phyloP scores from a whole-genome alignment of 2,888 invertebrate genomes.

The Trissolcus japonicus region DNA sequence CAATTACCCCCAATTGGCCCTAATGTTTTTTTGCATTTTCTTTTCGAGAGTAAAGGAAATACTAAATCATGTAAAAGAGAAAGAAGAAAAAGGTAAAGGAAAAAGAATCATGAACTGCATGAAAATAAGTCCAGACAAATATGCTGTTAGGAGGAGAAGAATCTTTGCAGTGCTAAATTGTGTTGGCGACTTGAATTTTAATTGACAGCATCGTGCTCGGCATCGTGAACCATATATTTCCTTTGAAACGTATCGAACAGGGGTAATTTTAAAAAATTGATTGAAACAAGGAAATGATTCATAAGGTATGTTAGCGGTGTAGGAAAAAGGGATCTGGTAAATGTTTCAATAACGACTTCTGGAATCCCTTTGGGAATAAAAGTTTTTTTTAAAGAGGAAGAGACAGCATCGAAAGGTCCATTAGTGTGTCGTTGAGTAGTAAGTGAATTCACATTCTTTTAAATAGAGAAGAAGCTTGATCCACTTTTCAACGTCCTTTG shows the following conservation, averaged over 20 bases:
- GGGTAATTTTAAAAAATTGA: not conserved
- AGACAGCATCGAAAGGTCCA: conserved; percentile 3
- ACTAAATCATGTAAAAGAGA: not conserved
- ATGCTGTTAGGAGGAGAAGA: not conserved
- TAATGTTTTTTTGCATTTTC: not conserved
- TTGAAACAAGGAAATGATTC: not conserved
- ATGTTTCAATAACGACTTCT: conserved; percentile 1
- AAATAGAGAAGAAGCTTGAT: conserved; percentile 1
- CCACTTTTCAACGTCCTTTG: conserved; percentile 3
- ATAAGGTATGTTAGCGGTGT: not conserved
- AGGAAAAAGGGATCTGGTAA: not conserved
- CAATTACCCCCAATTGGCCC: too few relatives aligned
- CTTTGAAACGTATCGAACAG: not conserved
- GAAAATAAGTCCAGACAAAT: conserved; percentile 2
- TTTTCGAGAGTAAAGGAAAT: not conserved
- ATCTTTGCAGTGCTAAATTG: not conserved
- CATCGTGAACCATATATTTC: not conserved
- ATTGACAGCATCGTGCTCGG: not conserved
- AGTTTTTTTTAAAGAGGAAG: not conserved
- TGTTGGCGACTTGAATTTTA: not conserved
- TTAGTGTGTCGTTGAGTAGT: not conserved
- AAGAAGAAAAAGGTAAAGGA: not conserved
- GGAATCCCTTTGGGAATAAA: not conserved
- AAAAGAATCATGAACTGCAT: conserved; percentile 3
- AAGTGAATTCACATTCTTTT: conserved; percentile 1